Conservation (phyloP, 2,888 invertebrate species). For the Odontocolon sp. region DNA sequence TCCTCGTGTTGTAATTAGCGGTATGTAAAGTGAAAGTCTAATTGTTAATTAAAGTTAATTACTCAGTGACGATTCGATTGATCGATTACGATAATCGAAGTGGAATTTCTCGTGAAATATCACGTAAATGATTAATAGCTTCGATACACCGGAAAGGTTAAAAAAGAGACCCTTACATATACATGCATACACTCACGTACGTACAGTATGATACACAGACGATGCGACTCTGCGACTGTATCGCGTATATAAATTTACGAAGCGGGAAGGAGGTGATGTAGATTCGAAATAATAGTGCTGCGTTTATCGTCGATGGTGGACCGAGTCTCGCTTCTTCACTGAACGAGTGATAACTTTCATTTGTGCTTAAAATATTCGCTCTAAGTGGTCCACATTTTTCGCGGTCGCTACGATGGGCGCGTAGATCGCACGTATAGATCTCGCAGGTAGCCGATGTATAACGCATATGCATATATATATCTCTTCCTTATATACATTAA, state of each 20-base stretch:
- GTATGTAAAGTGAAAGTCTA: constrained; percentile 63
- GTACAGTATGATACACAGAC: constrained; percentile 14
- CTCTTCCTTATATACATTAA: background rate
- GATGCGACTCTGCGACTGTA: background rate
- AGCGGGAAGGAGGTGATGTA: background rate
- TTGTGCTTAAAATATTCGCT: constrained; percentile 48
- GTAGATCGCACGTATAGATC: constrained; percentile 14
- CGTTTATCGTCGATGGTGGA: constrained; percentile 14
- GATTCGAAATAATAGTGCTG: constrained; percentile 26
- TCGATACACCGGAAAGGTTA: constrained; percentile 11
- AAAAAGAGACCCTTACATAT: constrained; percentile 18
- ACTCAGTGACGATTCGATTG: background rate
- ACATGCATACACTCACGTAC: constrained; percentile 46
- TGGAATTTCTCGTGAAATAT: too few species aligned
- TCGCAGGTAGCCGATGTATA: constrained; percentile 5
- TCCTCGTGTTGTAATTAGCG: constrained; percentile 72
- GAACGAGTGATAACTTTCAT: constrained; percentile 15
- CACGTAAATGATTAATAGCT: too few species aligned
- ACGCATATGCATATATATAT: background rate
- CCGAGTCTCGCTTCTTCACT: background rate
- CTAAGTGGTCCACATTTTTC: constrained; percentile 42
- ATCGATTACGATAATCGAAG: background rate
- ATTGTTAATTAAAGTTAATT: constrained; percentile 24
- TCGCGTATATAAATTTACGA: background rate
- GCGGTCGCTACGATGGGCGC: constrained; percentile 15